Evolutionary conservation across 2,797 vertebrate genomes (phyloP).

Genomic region (Sebastes nivosus): DNA sequence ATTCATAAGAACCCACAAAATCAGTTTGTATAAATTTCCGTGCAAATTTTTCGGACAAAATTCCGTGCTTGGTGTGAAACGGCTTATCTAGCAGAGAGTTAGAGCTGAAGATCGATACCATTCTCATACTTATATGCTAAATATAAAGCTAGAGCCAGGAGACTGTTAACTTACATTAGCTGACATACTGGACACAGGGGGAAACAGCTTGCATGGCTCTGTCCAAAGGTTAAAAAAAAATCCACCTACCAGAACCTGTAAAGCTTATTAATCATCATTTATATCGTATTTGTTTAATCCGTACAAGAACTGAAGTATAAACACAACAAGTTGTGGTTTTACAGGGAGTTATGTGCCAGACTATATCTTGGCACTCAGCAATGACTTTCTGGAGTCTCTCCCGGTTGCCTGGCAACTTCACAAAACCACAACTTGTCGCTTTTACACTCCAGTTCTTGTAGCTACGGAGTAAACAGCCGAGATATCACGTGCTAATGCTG

Average conservation of each 20-base stretch:
- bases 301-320: background rate
- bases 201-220: background rate
- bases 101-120: background rate
- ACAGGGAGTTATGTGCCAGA: background rate
- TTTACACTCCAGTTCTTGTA: background rate
- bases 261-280: background rate
- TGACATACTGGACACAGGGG: background rate
- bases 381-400: background rate
- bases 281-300: too few species aligned
- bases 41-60: too few species aligned
- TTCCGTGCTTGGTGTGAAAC: too few species aligned
- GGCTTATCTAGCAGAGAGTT: background rate
- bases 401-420: background rate
- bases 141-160: background rate
- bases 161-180: background rate
- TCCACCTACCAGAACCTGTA: background rate
- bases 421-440: background rate
- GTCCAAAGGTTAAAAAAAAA: background rate
- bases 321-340: background rate
- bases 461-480: background rate
- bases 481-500: background rate
- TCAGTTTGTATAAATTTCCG: too few species aligned
- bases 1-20: too few species aligned
- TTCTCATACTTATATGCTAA: background rate
- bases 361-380: background rate